Evolutionary conservation across 1,140 invertebrate species (phyloP).

Genomic region (Phortica variegata): DNA sequence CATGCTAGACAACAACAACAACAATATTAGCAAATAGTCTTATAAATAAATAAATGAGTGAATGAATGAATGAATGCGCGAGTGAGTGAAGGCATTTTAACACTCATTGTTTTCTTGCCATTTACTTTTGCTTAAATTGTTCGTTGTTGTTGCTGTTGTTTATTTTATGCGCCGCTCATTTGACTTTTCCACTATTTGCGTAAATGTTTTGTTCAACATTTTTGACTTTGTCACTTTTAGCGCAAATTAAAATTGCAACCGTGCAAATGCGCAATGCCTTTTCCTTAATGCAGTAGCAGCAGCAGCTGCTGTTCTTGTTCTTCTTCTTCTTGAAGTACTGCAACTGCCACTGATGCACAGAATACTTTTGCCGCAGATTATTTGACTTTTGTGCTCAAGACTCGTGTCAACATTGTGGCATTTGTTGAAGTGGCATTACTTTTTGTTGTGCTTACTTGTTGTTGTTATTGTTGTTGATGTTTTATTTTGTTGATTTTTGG

Average conservation of each 20-base stretch:
- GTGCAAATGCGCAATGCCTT: constrained; percentile 23
- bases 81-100: constrained; percentile 40
- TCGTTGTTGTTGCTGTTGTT: neutral
- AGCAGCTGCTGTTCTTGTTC: no score
- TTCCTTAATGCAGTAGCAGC: constrained; percentile 3
- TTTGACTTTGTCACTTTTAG: constrained; percentile 15
- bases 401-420: no score
- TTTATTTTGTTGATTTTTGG: no score
- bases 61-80: constrained; percentile 23
- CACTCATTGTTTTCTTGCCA: no score
- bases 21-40: constrained; percentile 16
- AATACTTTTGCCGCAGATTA: no score
- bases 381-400: no score
- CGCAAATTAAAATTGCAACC: constrained; percentile 50
- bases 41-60: neutral
- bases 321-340: no score
- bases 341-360: neutral
- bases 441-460: no score
- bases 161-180: neutral
- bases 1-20: constrained; percentile 19
- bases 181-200: constrained; percentile 2
- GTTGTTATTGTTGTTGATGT: no score
- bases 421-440: no score
- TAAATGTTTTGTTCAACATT: neutral
- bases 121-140: constrained; percentile 27